Conservation (phyloP, 2,888 invertebrate genomes). For the Drosophila stalkeri region DNA sequence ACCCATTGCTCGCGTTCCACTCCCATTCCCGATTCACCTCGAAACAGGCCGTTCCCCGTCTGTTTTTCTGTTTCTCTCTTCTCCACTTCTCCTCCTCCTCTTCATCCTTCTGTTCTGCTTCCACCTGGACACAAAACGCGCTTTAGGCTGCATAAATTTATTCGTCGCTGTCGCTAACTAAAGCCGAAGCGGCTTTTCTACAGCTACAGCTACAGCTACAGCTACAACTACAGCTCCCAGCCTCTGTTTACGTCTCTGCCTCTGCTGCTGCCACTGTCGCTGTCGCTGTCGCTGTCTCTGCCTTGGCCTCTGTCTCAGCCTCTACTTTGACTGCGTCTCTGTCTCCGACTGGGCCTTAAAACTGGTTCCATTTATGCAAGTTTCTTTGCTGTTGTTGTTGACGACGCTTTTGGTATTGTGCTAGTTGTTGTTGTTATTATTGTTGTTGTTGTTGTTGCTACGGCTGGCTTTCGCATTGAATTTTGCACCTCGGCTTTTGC, state of each 20-base stretch:
- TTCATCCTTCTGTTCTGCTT: neutral
- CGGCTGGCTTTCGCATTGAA: conserved; percentile 73
- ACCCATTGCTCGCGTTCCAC: neutral
- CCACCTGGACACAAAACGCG: conserved; percentile 53
- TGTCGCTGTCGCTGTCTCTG: conserved; percentile 28
- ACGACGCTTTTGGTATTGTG: conserved; percentile 62
- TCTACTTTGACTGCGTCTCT: conserved; percentile 37
- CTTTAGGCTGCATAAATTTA: conserved; percentile 78
- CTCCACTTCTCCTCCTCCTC: neutral
- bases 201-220: conserved; percentile 6
- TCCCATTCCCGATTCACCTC: conserved; percentile 15
- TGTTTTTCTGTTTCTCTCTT: conserved; percentile 16
- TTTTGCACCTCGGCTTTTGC: conserved; percentile 75
- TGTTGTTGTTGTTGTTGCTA: conserved; percentile 44
- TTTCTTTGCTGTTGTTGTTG: conserved; percentile 55
- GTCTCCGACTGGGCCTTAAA: conserved; percentile 65
- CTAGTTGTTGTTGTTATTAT: conserved; percentile 41
- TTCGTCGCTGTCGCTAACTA: conserved; percentile 70
- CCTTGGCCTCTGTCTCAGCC: conserved; percentile 13
- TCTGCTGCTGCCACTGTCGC: conserved; percentile 24
- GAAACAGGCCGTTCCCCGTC: conserved; percentile 43
- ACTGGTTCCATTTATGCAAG: conserved; percentile 80
- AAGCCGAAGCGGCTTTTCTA: conserved; percentile 57
- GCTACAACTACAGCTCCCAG: conserved; percentile 6
- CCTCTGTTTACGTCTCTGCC: neutral